phyloP scores from a whole-genome alignment of 2,888 invertebrate genomes.

The Brachyptera putata region DNA sequence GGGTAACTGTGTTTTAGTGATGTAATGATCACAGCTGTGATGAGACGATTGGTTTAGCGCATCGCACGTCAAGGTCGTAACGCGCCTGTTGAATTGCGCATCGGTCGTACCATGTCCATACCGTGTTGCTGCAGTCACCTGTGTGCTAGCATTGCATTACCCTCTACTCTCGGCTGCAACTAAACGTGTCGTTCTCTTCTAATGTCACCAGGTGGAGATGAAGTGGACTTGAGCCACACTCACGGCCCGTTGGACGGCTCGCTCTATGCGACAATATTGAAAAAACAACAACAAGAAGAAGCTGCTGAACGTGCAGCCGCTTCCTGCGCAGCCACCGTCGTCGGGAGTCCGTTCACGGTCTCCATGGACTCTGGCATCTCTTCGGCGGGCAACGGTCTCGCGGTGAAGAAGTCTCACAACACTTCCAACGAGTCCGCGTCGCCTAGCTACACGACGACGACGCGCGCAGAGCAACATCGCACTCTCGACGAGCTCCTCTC shows the following conservation, averaged over 20 bases:
- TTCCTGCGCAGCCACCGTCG: constrained; percentile 41
- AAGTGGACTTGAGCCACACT: constrained; percentile 54
- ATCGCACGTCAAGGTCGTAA: no score
- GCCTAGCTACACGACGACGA: constrained; percentile 41
- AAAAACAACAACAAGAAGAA: constrained; percentile 39
- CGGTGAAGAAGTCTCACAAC: constrained; percentile 45
- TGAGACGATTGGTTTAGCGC: no score
- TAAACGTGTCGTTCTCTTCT: no score
- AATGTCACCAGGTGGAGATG: constrained; percentile 14
- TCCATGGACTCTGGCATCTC: constrained; percentile 91
- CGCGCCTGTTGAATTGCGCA: no score
- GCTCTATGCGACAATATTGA: constrained; percentile 66
- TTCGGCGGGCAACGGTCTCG: constrained; percentile 58
- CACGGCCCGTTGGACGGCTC: constrained; percentile 87
- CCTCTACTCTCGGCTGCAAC: no score
- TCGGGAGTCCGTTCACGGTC: constrained; percentile 71
- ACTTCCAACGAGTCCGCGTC: constrained; percentile 44
- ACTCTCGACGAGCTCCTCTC: constrained; percentile 80
- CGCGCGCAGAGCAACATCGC: constrained; percentile 54
- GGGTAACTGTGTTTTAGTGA: no score
- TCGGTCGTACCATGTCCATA: no score
- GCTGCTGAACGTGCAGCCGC: constrained; percentile 17
- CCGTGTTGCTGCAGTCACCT: no score
- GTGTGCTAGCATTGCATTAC: no score
- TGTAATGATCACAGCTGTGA: no score